These are phyloP conservation scores for Torymus texanus DNA, from an alignment of 2,888 invertebrate species.

Conservation along the genomic window DNA sequence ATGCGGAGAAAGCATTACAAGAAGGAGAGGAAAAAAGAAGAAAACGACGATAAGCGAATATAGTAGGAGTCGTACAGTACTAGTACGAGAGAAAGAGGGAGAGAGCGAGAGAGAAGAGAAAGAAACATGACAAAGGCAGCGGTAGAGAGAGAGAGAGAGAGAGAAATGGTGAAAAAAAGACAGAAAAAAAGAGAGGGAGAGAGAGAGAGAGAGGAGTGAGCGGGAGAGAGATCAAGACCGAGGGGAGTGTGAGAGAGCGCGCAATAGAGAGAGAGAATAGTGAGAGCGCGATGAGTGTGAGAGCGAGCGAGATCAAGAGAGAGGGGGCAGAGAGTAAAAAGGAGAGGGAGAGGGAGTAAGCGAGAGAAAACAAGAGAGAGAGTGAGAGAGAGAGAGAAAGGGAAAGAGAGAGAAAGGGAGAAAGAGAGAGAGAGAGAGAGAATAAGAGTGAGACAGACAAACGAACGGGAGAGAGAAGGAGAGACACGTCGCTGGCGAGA, in stretches of 20 bases:
- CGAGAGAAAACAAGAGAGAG: conserved; percentile 7
- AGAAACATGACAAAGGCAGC: too few relatives aligned
- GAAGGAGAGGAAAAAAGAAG: too few relatives aligned
- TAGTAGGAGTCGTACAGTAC: too few relatives aligned
- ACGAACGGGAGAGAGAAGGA: conserved; percentile 24
- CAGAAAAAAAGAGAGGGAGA: background rate
- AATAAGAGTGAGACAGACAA: conserved; percentile 40
- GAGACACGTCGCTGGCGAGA: conserved; percentile 1
- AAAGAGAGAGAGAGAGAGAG: conserved; percentile 26
- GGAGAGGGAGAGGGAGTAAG: background rate
- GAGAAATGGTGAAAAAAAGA: too few relatives aligned
- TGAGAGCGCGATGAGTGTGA: background rate
- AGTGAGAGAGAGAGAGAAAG: conserved; percentile 9
- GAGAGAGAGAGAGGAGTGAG: background rate
- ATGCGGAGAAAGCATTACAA: conserved; percentile 17
- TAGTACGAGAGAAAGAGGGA: too few relatives aligned
- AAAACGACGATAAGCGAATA: too few relatives aligned
- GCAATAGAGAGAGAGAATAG: background rate
- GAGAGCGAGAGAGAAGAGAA: too few relatives aligned
- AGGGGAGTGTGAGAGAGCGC: background rate
- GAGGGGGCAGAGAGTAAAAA: conserved; percentile 15
- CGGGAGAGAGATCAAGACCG: too few relatives aligned
- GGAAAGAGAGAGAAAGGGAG: background rate
- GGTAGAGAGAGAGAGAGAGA: too few relatives aligned
- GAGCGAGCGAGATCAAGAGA: conserved; percentile 13